Conservation (phyloP, 2,113 vertebrate genomes). For the Otolemur garnettii region DNA sequence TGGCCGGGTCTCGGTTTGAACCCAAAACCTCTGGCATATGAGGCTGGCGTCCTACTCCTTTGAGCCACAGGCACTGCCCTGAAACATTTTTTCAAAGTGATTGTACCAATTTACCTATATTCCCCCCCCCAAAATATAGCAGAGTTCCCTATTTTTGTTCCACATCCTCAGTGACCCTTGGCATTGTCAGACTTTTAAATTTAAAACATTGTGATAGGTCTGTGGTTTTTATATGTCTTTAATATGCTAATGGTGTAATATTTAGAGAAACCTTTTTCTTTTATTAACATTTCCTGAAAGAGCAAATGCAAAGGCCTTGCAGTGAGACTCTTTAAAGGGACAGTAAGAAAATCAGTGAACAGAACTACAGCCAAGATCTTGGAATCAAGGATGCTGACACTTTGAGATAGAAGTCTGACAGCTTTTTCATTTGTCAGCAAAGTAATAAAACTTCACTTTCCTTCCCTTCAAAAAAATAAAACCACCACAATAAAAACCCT, state of each 20-base stretch:
- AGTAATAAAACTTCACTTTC: too few relatives aligned
- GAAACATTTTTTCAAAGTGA: conserved; percentile 7
- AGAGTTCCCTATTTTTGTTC: background rate
- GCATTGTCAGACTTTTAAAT: background rate
- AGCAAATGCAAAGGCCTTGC: background rate
- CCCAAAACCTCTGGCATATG: too few relatives aligned
- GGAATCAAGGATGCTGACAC: background rate
- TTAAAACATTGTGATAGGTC: background rate
- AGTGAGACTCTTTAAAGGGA: conserved; percentile 47
- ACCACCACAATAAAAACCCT: too few relatives aligned
- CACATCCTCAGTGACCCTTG: background rate
- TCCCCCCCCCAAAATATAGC: background rate
- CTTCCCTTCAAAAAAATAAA: too few relatives aligned
- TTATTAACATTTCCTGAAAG: conserved; percentile 57
- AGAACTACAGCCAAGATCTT: conserved; percentile 31
- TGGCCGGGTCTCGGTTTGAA: too few relatives aligned
- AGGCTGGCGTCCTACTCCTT: too few relatives aligned
- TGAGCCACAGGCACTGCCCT: too few relatives aligned
- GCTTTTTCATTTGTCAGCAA: too few relatives aligned
- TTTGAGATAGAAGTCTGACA: too few relatives aligned
- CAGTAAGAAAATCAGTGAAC: background rate
- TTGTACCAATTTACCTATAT: conserved; percentile 12
- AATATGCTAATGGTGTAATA: background rate
- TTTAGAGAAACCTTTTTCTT: background rate
- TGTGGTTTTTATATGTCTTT: conserved; percentile 30